These are phyloP conservation scores for Pomatostomus ruficeps DNA, from an alignment of 2,113 vertebrate genomes.

Conservation along the genomic window DNA sequence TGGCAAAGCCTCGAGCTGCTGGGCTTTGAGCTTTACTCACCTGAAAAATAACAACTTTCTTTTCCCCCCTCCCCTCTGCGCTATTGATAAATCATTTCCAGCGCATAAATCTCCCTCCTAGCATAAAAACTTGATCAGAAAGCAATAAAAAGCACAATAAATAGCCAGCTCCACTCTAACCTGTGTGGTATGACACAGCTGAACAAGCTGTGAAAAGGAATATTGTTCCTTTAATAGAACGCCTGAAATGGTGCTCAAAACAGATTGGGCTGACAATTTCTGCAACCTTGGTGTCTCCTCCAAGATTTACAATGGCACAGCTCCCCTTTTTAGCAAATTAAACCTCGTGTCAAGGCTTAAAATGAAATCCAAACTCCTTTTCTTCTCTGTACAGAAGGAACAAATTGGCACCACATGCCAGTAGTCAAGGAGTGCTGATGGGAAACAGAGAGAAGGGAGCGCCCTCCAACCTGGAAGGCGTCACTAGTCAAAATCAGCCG, in stretches of 20 bases:
- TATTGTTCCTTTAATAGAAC: constrained; percentile 49
- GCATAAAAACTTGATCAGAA: background rate
- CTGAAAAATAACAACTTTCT: background rate
- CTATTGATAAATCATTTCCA: background rate
- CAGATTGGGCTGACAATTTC: constrained; percentile 61
- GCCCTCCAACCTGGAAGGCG: constrained; percentile 64
- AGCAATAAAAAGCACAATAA: constrained; percentile 15
- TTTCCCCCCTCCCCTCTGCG: too few species aligned
- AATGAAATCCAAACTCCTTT: constrained; percentile 73
- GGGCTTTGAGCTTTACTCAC: background rate
- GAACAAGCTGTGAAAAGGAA: constrained; percentile 45
- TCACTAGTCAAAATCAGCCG: constrained; percentile 63
- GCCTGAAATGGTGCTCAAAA: constrained; percentile 37
- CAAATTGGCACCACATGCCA: constrained; percentile 76
- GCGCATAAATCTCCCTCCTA: background rate
- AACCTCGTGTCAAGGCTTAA: constrained; percentile 75
- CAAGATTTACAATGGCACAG: constrained; percentile 73
- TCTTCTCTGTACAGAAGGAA: constrained; percentile 71
- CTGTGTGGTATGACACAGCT: constrained; percentile 17
- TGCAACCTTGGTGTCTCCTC: constrained; percentile 67
- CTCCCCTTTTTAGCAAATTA: constrained; percentile 76
- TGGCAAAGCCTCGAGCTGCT: background rate
- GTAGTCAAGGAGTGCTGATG: constrained; percentile 68
- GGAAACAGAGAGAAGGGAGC: constrained; percentile 67
- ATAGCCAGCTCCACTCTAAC: background rate